phyloP scores from a whole-genome alignment of 2,888 invertebrate genomes.

The Rotaria macrura region DNA sequence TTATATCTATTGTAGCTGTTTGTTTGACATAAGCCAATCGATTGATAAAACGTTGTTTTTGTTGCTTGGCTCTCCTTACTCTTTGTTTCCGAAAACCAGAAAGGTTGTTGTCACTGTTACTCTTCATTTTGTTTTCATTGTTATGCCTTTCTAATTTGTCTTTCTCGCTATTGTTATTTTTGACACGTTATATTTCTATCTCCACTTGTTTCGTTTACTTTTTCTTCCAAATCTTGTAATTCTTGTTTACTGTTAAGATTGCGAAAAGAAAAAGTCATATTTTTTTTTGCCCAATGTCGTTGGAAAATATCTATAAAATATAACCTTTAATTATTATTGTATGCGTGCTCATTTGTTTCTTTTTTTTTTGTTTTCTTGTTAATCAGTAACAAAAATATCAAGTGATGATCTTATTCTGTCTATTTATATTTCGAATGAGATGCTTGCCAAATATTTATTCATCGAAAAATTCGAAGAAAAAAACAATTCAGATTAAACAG shows the following conservation, averaged over 20 bases:
- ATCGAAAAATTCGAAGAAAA: no score
- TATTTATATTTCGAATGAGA: neutral
- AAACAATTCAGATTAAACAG: no score
- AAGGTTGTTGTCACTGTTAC: neutral
- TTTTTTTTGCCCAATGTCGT: no score
- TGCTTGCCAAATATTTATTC: no score
- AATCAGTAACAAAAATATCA: neutral
- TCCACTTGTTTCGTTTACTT: neutral
- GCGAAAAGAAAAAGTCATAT: neutral
- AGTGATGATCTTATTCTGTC: neutral
- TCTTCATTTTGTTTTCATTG: neutral
- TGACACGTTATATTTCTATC: neutral
- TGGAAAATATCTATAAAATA: neutral
- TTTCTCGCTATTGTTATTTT: neutral
- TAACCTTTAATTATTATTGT: neutral
- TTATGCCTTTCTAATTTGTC: neutral
- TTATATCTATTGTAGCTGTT: neutral
- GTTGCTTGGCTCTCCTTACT: no score
- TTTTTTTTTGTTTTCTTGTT: neutral
- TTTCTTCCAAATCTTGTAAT: neutral
- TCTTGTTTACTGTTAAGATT: neutral
- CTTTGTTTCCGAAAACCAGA: neutral
- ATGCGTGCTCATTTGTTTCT: neutral
- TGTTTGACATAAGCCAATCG: neutral
- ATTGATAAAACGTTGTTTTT: no score